These are phyloP conservation scores for Pseudomyrmex dendroicus DNA, from an alignment of 1,140 invertebrate species.

Conservation along the genomic window DNA sequence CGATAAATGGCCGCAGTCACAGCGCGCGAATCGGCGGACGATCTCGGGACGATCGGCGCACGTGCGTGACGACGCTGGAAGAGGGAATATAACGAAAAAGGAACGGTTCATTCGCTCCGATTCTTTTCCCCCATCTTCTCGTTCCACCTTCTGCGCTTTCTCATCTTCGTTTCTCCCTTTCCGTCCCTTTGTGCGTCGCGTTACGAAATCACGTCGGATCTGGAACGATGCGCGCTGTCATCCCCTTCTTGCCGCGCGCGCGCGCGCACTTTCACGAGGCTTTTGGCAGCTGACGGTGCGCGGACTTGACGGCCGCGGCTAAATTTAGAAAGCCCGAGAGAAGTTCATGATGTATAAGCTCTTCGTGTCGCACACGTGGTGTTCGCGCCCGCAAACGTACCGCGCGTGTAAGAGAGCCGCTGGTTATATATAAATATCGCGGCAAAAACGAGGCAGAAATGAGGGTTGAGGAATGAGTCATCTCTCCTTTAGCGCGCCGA, in stretches of 20 bases:
- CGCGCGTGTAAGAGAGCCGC: conserved; percentile 22
- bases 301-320: conserved; percentile 52
- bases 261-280: conserved; percentile 30
- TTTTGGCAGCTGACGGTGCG: conserved; percentile 67
- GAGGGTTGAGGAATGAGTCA: conserved; percentile 40
- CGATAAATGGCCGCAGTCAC: conserved; percentile 42
- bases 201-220: conserved; percentile 68
- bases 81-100: conserved; percentile 15
- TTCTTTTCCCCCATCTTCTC: conserved; percentile 13
- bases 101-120: conserved; percentile 27
- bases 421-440: conserved; percentile 3
- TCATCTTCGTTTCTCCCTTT: no score
- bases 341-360: conserved; percentile 63
- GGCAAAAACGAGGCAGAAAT: background rate
- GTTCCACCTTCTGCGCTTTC: background rate
- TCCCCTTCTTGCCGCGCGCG: conserved; percentile 11
- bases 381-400: conserved; percentile 56
- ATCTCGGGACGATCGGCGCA: conserved; percentile 42
- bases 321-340: conserved; percentile 67
- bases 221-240: conserved; percentile 49
- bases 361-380: conserved; percentile 68
- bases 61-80: conserved; percentile 50
- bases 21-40: conserved; percentile 13
- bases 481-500: conserved; percentile 17
- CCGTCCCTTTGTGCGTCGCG: conserved; percentile 19